phyloP scores from a whole-genome alignment of 2,113 vertebrate genomes.

The Cebidichthys violaceus region DNA sequence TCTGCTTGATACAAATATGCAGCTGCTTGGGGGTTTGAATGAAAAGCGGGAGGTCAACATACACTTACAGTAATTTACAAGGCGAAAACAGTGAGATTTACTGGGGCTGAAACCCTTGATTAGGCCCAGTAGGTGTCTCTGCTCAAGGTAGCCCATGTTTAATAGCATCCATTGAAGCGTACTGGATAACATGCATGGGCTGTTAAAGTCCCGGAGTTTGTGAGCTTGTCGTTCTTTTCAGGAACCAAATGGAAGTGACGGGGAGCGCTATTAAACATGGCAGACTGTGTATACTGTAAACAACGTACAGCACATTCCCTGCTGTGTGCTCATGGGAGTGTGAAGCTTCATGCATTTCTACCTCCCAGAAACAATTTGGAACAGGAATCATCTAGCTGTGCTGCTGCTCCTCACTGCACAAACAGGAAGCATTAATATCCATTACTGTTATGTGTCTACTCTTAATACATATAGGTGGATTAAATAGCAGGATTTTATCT shows the following conservation, averaged over 20 bases:
- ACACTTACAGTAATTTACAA: conserved; percentile 53
- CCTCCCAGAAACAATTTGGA: conserved; percentile 67
- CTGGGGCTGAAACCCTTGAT: conserved; percentile 67
- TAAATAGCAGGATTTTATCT: conserved; percentile 10
- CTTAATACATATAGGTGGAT: not conserved
- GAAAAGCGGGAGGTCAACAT: conserved; percentile 42
- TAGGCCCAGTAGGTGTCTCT: conserved; percentile 65
- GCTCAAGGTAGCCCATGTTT: conserved; percentile 56
- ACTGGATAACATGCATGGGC: conserved; percentile 46
- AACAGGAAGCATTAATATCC: conserved; percentile 48
- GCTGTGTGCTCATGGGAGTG: conserved; percentile 71
- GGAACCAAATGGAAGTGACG: conserved; percentile 55
- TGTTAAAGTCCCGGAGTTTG: conserved; percentile 56
- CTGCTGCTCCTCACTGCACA: conserved; percentile 48
- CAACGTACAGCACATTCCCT: conserved; percentile 63
- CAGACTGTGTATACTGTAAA: conserved; percentile 69
- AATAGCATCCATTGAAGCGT: conserved; percentile 56
- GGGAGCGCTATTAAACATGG: conserved; percentile 65
- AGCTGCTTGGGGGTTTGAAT: conserved; percentile 55
- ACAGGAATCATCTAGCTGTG: conserved; percentile 49
- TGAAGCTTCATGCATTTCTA: conserved; percentile 65
- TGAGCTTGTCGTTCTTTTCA: conserved; percentile 52
- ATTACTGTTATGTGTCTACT: conserved; percentile 33
- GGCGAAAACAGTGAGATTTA: conserved; percentile 40
- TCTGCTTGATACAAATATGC: conserved; percentile 55